phyloP scores from a whole-genome alignment of 2,797 vertebrate species.

The Rhinatrema bivittatum region DNA sequence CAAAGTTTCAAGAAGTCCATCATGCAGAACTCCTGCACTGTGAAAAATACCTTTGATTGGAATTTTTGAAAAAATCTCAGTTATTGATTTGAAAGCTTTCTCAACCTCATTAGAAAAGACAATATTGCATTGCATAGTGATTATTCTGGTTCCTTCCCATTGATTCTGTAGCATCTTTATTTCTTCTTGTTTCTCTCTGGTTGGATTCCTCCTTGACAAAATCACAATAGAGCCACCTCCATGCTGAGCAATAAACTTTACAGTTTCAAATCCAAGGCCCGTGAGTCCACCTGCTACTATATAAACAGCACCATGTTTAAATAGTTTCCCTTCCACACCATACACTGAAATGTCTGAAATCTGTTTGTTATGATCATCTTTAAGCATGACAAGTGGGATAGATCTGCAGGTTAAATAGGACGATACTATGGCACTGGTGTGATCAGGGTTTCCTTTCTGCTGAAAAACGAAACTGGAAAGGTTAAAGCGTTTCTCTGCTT shows the following conservation, averaged over 20 bases:
- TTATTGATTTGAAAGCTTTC: conserved; percentile 46
- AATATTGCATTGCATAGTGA: conserved; percentile 61
- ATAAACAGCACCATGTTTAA: conserved; percentile 60
- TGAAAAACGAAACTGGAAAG: conserved; percentile 53
- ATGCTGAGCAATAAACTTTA: conserved; percentile 69
- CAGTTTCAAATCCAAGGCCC: conserved; percentile 77
- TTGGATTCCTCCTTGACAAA: conserved; percentile 62
- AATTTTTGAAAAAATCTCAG: conserved; percentile 41
- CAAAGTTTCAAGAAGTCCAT: conserved; percentile 61
- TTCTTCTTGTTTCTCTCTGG: conserved; percentile 47
- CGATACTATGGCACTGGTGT: neutral
- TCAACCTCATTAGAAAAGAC: conserved; percentile 41
- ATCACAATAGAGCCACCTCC: conserved; percentile 61
- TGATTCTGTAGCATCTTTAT: conserved; percentile 46
- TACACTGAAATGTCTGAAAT: conserved; percentile 55
- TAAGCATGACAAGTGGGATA: conserved; percentile 48
- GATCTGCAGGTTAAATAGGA: conserved; percentile 55
- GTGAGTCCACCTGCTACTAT: conserved; percentile 73
- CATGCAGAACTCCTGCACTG: conserved; percentile 71
- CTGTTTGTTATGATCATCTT: conserved; percentile 6
- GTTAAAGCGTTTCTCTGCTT: conserved; percentile 28
- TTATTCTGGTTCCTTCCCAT: conserved; percentile 39
- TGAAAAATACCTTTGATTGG: conserved; percentile 77
- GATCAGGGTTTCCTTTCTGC: conserved; percentile 19
- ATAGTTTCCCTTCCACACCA: conserved; percentile 41